Evolutionary conservation across 1,140 invertebrate species (phyloP).

Genomic region (Anoplophora glabripennis): DNA sequence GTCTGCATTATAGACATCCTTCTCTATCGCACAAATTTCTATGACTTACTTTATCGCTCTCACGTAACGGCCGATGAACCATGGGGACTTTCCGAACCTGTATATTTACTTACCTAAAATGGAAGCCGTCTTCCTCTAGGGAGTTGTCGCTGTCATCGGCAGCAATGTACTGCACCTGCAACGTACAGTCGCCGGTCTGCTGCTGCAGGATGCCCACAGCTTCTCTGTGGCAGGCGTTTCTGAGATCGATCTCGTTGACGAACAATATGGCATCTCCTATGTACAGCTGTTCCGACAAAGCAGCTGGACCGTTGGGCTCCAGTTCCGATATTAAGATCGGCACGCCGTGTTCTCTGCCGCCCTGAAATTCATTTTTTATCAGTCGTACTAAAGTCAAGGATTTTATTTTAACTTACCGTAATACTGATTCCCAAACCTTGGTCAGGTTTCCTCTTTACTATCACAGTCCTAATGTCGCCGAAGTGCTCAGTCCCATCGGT

Average conservation of each 20-base stretch:
- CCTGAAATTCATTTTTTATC: conserved; percentile 52
- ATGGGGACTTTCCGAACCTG: too few relatives aligned
- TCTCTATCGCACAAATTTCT: too few relatives aligned
- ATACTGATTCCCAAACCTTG: conserved; percentile 80
- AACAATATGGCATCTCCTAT: conserved; percentile 81
- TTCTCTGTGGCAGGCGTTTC: conserved; percentile 68
- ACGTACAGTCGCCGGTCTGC: conserved; percentile 65
- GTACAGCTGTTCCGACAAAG: conserved; percentile 65
- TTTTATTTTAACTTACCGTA: conserved; percentile 57
- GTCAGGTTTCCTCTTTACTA: conserved; percentile 63
- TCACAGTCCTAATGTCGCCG: conserved; percentile 56
- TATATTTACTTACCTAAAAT: conserved; percentile 47
- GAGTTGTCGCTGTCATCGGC: conserved; percentile 64
- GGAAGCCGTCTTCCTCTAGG: conserved; percentile 50
- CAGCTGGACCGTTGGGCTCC: conserved; percentile 73
- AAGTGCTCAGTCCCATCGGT: conserved; percentile 41
- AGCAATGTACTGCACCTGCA: conserved; percentile 72
- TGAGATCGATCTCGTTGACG: conserved; percentile 74
- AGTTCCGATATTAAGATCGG: conserved; percentile 84
- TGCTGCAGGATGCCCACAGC: conserved; percentile 69
- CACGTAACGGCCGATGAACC: too few relatives aligned
- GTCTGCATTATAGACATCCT: too few relatives aligned
- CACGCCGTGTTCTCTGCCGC: conserved; percentile 80
- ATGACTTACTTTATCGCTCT: too few relatives aligned
- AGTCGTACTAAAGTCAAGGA: not conserved